Base-by-base conservation (phyloP, 2,113 vertebrate species). In the Campylomormyrus numenius region DNA sequence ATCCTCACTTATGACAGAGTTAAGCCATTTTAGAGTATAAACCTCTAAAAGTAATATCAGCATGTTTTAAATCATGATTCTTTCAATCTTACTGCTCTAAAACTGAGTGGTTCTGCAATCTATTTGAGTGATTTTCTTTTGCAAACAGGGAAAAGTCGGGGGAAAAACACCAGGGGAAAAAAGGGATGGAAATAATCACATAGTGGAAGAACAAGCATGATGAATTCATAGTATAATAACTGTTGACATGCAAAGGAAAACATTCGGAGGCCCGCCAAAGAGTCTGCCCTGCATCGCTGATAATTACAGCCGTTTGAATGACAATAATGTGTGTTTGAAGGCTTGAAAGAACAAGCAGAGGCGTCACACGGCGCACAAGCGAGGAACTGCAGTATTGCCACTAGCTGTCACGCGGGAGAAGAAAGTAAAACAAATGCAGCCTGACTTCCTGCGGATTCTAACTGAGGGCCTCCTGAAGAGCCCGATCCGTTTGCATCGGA, bases 401-500 rank as follows among this genome's bases (percentile, higher is more conserved):
- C 74, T 53, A 83, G 48, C 70, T 89, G 88, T 89, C 88, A 56
- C 21, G 39, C 39, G 39, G 70, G 48, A 89, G 88, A 89, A 83
- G 70, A 89, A 83, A 89, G 88, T 17, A 11, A 83, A 83, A 74
- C 62, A 84, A 89, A 53, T 42, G 88, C 21, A 83, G 49, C 49
- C 88, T 11, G 70, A 31, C 70, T 53, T 53, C 46, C 88, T 21
- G 48, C 74, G 52, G 27, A 53, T 80, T 56, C 46, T 84, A 24
- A 56, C 77, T 46, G 31, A 42, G 17, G 50, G 74, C 48, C 66
- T 35, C 70, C 62, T 80, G 46, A 50, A 50, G 45, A 89, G 45
- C 66, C 49, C 2, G 39, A 31, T 27, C 39, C 24, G 19, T 31
- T 39, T 8, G 50, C 19, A 17, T 88, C 50, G 10, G 48, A 45